phyloP scores from a whole-genome alignment of 1,140 invertebrate species.

The Anthonomus grandis region DNA sequence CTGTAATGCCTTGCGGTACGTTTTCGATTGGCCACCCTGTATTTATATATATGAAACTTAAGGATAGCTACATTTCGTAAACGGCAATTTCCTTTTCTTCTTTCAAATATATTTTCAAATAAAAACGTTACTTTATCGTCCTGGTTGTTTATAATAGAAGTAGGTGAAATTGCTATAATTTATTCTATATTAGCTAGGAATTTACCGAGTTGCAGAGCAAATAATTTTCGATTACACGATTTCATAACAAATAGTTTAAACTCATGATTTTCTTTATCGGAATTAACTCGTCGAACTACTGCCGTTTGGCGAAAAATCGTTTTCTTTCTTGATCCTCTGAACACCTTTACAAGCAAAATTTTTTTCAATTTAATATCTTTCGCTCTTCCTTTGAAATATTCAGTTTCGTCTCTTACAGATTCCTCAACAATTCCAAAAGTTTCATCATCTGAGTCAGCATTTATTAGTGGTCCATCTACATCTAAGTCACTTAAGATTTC shows the following conservation, averaged over 20 bases:
- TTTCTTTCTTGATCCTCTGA: constrained; percentile 17
- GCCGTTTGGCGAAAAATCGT: constrained; percentile 13
- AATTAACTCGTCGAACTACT: too few species aligned
- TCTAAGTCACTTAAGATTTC: constrained; percentile 16
- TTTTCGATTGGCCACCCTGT: too few species aligned
- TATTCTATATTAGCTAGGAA: constrained; percentile 11
- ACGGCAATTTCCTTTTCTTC: too few species aligned
- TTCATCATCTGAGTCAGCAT: background rate
- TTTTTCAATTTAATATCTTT: constrained; percentile 14
- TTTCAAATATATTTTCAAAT: too few species aligned
- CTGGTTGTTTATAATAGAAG: too few species aligned
- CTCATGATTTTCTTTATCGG: constrained; percentile 16
- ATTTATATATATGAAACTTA: too few species aligned
- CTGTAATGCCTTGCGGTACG: too few species aligned
- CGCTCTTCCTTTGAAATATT: constrained; percentile 14
- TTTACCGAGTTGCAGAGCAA: constrained; percentile 4
- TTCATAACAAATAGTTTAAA: constrained; percentile 15
- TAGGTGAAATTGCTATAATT: too few species aligned
- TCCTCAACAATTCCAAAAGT: too few species aligned
- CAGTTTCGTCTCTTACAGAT: constrained; percentile 8
- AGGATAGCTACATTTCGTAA: too few species aligned
- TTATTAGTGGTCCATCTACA: background rate
- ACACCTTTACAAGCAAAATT: constrained; percentile 18
- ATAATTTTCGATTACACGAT: constrained; percentile 15
- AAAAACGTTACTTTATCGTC: too few species aligned